Conservation (phyloP, 92 coral and sea anemone genomes). For the Epizoanthus illoricatus region DNA sequence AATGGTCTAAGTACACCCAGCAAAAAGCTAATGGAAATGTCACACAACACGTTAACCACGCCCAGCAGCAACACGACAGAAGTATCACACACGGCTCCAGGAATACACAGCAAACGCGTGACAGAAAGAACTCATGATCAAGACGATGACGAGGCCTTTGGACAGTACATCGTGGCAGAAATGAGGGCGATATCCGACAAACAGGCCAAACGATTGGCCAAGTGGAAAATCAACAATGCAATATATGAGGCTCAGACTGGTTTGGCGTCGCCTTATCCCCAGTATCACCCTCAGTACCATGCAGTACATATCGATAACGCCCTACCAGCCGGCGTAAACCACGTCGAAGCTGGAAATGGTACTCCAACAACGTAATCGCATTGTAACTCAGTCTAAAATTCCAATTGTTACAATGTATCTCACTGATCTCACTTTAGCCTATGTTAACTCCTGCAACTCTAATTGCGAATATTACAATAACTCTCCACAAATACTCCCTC, state of each 20-base stretch:
- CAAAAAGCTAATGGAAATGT: too few species aligned
- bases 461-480: too few species aligned
- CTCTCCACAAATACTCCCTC: too few species aligned
- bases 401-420: too few species aligned
- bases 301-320: constrained; percentile 32
- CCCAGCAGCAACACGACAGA: too few species aligned
- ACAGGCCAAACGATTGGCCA: constrained; percentile 32
- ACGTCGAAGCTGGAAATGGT: not conserved
- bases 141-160: constrained; percentile 26
- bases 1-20: too few species aligned
- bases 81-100: too few species aligned
- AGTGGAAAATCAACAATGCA: constrained; percentile 42
- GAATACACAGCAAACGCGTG: too few species aligned
- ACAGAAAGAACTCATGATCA: not conserved
- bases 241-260: constrained; percentile 41
- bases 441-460: too few species aligned
- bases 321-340: constrained; percentile 4
- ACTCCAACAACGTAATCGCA: not conserved
- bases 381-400: too few species aligned
- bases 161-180: constrained; percentile 28
- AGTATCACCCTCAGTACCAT: constrained; percentile 36
- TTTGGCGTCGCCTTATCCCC: constrained; percentile 34
- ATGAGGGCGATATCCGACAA: constrained; percentile 20
- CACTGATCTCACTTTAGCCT: too few species aligned
- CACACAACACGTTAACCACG: too few species aligned